Conservation (phyloP, 2,888 invertebrate genomes). For the Colletes collaris region DNA sequence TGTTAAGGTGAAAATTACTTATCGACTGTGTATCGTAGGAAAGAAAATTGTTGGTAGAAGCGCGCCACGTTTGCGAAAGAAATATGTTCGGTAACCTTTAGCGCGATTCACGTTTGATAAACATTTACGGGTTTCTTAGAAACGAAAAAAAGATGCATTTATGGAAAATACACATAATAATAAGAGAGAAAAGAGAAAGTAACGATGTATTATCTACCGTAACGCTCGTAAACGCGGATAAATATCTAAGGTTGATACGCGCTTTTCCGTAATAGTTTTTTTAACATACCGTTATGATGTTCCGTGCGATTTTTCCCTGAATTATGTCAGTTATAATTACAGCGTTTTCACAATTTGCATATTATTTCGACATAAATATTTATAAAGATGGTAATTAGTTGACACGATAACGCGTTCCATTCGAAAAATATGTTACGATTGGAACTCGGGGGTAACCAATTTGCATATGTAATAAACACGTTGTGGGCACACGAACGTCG, state of each 20-base stretch:
- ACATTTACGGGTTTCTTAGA: slow-evolving; percentile 45
- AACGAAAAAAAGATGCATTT: slow-evolving; percentile 49
- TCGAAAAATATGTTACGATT: neutral
- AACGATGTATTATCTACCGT: slow-evolving; percentile 43
- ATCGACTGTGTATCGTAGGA: slow-evolving; percentile 11
- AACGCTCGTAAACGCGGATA: slow-evolving; percentile 21
- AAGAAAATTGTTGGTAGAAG: slow-evolving; percentile 20
- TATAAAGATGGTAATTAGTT: slow-evolving; percentile 1
- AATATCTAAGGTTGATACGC: slow-evolving; percentile 31
- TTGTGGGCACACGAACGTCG: neutral
- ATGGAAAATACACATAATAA: slow-evolving; percentile 52
- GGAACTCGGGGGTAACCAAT: neutral
- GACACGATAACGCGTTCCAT: neutral
- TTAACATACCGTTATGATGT: neutral
- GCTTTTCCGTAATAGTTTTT: neutral
- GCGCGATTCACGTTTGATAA: slow-evolving; percentile 54
- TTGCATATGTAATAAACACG: slow-evolving; percentile 7
- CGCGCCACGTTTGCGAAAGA: slow-evolving; percentile 46
- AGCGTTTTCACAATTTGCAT: neutral
- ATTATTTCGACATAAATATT: neutral
- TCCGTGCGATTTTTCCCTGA: neutral
- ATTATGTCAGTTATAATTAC: slow-evolving; percentile 2
- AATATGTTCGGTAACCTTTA: slow-evolving; percentile 47
- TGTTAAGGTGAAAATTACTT: neutral
- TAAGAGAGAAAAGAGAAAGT: slow-evolving; percentile 50